Conservation (phyloP, 2,888 invertebrate species). For the Xestia sexstrigata region DNA sequence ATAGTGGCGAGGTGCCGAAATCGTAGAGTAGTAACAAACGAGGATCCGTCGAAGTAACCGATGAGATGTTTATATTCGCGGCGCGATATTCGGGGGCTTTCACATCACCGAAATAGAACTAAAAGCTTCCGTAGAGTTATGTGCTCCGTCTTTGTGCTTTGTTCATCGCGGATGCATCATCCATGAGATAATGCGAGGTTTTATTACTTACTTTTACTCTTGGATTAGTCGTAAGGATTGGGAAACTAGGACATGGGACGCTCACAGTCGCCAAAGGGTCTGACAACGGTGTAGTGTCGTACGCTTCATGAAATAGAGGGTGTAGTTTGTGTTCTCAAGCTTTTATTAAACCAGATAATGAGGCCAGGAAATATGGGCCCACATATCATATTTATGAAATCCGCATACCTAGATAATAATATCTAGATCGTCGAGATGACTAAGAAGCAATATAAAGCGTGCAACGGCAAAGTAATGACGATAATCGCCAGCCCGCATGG, state of each 20-base stretch:
- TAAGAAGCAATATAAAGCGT: conserved; percentile 46
- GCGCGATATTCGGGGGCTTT: conserved; percentile 69
- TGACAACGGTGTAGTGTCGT: conserved; percentile 22
- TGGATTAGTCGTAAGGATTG: conserved; percentile 17
- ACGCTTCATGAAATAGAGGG: conserved; percentile 28
- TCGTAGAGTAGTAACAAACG: conserved; percentile 57
- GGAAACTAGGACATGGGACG: conserved; percentile 33
- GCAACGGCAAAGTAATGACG: conserved; percentile 49
- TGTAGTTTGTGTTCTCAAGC: conserved; percentile 27
- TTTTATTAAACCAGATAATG: conserved; percentile 23
- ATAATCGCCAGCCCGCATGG: conserved; percentile 43
- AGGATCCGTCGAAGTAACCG: conserved; percentile 55
- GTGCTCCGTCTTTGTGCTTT: conserved; percentile 71
- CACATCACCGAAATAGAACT: conserved; percentile 82
- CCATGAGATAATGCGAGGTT: conserved; percentile 27
- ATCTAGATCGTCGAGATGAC: conserved; percentile 28
- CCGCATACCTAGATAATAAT: conserved; percentile 29
- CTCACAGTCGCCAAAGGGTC: conserved; percentile 29
- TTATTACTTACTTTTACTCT: conserved; percentile 22
- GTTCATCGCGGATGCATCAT: conserved; percentile 60
- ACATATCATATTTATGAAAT: conserved; percentile 25
- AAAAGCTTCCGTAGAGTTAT: conserved; percentile 83
- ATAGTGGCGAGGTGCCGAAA: conserved; percentile 57
- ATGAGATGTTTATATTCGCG: conserved; percentile 77
- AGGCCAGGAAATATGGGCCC: neutral